Conservation (phyloP, 1,140 invertebrate genomes). For the Patella vulgata region DNA sequence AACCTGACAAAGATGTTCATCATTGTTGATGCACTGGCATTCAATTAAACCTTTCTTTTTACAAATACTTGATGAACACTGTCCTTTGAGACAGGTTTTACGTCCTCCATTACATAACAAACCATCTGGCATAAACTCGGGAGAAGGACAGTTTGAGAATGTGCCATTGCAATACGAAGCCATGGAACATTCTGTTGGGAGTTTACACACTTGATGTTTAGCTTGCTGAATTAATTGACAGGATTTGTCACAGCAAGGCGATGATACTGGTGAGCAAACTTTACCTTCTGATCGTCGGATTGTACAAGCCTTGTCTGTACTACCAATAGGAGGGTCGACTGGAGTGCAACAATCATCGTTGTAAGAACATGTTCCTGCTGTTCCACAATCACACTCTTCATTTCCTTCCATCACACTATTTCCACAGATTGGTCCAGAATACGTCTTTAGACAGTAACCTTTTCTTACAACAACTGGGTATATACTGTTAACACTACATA, state of each 20-base stretch:
- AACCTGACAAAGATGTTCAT: constrained; percentile 25
- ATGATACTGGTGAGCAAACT: constrained; percentile 39
- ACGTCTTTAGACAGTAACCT: constrained; percentile 17
- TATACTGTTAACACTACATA: constrained; percentile 51
- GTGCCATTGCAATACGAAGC: constrained; percentile 38
- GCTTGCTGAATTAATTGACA: constrained; percentile 26
- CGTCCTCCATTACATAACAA: constrained; percentile 35
- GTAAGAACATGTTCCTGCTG: constrained; percentile 23
- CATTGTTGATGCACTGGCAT: constrained; percentile 33
- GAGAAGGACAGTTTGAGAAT: constrained; percentile 32
- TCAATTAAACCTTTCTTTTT: constrained; percentile 16
- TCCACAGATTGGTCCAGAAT: constrained; percentile 38
- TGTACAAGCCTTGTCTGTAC: constrained; percentile 40
- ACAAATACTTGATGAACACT: constrained; percentile 40
- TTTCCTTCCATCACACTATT: constrained; percentile 44
- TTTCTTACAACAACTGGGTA: constrained; percentile 51
- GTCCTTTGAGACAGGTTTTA: constrained; percentile 34
- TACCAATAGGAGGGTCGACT: constrained; percentile 10
- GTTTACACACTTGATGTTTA: constrained; percentile 28
- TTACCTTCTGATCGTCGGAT: constrained; percentile 31
- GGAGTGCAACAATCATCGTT: constrained; percentile 55
- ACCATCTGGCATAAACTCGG: constrained; percentile 20
- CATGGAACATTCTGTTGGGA: constrained; percentile 30
- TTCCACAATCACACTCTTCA: constrained; percentile 61
- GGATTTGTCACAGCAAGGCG: constrained; percentile 37